Conservation (phyloP, 1,140 invertebrate genomes). For the Laupala kohalensis region DNA sequence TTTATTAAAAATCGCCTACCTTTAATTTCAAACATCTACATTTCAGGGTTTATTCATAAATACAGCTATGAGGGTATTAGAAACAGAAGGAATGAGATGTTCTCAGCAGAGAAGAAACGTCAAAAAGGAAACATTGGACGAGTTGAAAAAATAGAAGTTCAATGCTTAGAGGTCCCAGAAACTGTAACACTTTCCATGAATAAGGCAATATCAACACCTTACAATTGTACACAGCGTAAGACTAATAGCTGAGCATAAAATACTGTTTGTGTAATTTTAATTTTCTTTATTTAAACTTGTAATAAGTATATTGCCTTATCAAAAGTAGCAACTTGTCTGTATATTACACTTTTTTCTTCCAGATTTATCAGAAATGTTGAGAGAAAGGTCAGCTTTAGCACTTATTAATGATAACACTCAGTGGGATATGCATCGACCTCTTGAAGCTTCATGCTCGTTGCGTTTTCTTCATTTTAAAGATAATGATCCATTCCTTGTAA, state of each 20-base stretch:
- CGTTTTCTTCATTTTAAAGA: constrained; percentile 65
- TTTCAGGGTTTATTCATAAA: neutral
- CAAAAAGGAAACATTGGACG: constrained; percentile 58
- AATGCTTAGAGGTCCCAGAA: constrained; percentile 58
- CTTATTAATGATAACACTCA: constrained; percentile 52
- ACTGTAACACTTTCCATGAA: constrained; percentile 78
- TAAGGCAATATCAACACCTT: constrained; percentile 80
- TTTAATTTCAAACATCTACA: neutral
- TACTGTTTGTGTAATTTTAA: neutral
- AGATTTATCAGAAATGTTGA: constrained; percentile 64
- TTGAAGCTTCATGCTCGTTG: constrained; percentile 64
- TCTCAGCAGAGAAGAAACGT: constrained; percentile 60
- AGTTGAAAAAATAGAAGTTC: constrained; percentile 84
- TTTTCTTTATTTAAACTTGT: neutral
- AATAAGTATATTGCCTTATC: neutral
- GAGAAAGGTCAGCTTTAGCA: constrained; percentile 61
- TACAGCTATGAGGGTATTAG: constrained; percentile 26
- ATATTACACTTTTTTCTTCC: constrained; percentile 15
- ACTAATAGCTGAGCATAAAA: neutral
- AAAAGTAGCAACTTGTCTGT: neutral
- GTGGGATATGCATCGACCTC: constrained; percentile 89
- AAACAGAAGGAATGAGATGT: constrained; percentile 50
- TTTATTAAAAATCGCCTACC: no score
- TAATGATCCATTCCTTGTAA: constrained; percentile 49
- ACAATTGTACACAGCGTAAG: constrained; percentile 80